A percentile compares a stretch with the other conserved stretches of the same genome.
Evolutionary conservation across 2,113 vertebrate species (phyloP).

Genomic region (Rissa tridactyla): DNA sequence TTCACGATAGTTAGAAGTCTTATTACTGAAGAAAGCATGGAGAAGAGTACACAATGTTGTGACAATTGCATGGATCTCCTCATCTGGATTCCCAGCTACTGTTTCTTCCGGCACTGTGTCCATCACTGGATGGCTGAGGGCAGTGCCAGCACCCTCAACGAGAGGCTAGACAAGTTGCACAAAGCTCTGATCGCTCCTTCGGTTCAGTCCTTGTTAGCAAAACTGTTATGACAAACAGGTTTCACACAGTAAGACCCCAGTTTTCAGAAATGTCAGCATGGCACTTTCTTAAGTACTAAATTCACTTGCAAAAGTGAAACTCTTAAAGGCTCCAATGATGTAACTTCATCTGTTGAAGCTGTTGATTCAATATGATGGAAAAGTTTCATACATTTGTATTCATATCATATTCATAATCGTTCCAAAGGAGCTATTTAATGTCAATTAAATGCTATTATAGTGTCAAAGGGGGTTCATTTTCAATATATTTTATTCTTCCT

Average conservation of each 20-base stretch:
- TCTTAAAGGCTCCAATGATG: background rate
- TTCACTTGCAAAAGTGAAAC: background rate
- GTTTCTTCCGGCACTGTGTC: background rate
- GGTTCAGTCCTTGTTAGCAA: background rate
- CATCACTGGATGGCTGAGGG: background rate
- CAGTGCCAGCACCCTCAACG: background rate
- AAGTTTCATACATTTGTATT: slow-evolving; percentile 50
- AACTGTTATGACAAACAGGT: background rate
- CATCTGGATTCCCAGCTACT: background rate
- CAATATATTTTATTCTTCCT: slow-evolving; percentile 23
- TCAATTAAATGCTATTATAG: slow-evolving; percentile 62
- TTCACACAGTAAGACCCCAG: background rate
- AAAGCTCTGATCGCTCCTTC: background rate
- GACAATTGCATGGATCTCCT: background rate
- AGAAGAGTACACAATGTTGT: background rate
- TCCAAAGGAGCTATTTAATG: slow-evolving; percentile 37
- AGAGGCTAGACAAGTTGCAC: background rate
- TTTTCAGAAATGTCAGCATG: background rate
- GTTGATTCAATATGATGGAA: slow-evolving; percentile 63
- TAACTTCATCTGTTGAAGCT: background rate
- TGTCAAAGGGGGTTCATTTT: slow-evolving; percentile 53
- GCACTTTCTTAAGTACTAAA: background rate
- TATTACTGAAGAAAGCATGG: background rate
- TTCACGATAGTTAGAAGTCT: background rate
- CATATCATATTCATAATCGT: background rate